Evolutionary conservation across 53 echinoderm and acorn worm genomes (phyloP).

Genomic region (Patiria pectinifera): DNA sequence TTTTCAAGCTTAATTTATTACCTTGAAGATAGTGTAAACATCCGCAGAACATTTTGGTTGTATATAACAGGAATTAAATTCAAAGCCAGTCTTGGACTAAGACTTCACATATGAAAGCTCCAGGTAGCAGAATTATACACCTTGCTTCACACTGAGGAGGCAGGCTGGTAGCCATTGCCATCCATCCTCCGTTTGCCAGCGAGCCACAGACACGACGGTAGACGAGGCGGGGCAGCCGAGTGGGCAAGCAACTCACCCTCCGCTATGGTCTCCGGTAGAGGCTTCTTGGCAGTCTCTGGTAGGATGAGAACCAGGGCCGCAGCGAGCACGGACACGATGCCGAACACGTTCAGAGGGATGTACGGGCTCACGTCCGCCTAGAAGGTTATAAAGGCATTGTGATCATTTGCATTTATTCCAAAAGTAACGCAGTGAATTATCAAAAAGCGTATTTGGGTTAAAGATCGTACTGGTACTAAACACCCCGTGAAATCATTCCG

Average conservation of each 20-base stretch:
- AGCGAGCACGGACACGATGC: constrained; percentile 8
- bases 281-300: constrained; percentile 21
- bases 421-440: not conserved
- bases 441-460: too few relatives aligned
- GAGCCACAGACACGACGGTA: not conserved
- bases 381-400: not conserved
- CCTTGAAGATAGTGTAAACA: too few relatives aligned
- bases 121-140: too few relatives aligned
- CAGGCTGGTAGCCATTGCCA: not conserved
- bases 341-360: constrained; percentile 48
- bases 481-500: too few relatives aligned
- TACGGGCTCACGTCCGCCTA: constrained; percentile 34
- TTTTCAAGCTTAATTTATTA: too few relatives aligned
- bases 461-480: too few relatives aligned
- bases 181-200: not conserved
- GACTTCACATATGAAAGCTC: too few relatives aligned
- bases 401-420: not conserved
- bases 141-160: not conserved
- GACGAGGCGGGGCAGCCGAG: not conserved
- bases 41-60: too few relatives aligned
- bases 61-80: too few relatives aligned
- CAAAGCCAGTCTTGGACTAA: too few relatives aligned
- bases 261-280: constrained; percentile 31
- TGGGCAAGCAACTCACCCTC: constrained; percentile 32
- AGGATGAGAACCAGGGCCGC: constrained; percentile 8